Evolutionary conservation across 2,113 vertebrate species (phyloP).

Genomic region (Pelecanoides urinatrix): DNA sequence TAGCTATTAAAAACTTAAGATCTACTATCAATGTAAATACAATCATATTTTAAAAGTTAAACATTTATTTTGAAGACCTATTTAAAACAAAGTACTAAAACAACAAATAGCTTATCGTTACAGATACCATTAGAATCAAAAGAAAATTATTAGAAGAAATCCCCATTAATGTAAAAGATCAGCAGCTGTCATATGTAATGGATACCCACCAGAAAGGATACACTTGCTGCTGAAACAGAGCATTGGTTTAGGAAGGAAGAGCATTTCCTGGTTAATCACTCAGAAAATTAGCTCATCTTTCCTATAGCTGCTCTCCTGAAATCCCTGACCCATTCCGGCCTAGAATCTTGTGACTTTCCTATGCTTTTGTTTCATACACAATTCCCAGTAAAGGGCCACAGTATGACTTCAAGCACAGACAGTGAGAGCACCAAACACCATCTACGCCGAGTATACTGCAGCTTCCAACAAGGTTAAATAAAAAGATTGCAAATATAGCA

Average conservation of each 20-base stretch:
- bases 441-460: neutral
- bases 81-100: constrained; percentile 47
- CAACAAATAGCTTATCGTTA: constrained; percentile 31
- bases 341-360: constrained; percentile 25
- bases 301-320: constrained; percentile 34
- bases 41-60: constrained; percentile 44
- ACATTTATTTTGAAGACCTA: constrained; percentile 32
- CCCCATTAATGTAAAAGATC: constrained; percentile 8
- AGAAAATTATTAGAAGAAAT: constrained; percentile 31
- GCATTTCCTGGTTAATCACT: constrained; percentile 51
- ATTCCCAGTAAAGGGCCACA: constrained; percentile 18
- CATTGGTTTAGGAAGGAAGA: constrained; percentile 37
- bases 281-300: constrained; percentile 61
- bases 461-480: neutral
- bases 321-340: constrained; percentile 37
- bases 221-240: constrained; percentile 48
- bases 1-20: constrained; percentile 43
- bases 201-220: neutral
- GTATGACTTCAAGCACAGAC: neutral
- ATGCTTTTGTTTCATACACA: constrained; percentile 30
- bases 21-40: constrained; percentile 52
- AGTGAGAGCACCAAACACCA: neutral
- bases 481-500: neutral
- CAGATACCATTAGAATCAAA: constrained; percentile 38
- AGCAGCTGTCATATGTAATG: constrained; percentile 21